Evolutionary conservation across 2,113 vertebrate species (phyloP), one percentile per base, ranked within the genome.

Genomic region (Edolisoma coerulescens): DNA sequence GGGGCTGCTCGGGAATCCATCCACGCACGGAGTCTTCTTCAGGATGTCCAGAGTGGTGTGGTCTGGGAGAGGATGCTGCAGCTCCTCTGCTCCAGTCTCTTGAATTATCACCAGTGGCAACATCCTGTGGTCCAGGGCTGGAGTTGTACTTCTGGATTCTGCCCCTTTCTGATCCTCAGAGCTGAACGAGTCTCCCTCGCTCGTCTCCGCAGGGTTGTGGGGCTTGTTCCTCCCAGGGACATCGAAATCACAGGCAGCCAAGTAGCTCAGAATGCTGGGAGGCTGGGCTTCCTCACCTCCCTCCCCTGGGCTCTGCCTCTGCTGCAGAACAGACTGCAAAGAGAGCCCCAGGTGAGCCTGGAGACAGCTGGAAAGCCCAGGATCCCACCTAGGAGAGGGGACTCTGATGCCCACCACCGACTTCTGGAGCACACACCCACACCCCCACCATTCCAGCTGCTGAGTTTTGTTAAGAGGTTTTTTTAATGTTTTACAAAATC

Each of bases 241-340:
- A 28, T 61, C 82, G 7, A 98, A 97, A n/a, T 96, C 98, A 1
- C 98, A 97, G 90, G 98, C 96, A 4, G 98, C 98, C 97, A 99
- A 88, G 96, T 98, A 99, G 97, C 98, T 98, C 94, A 98, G 96
- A 80, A 99, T 97, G 76, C 98, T 98, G 71, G 98, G 95, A 28
- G 98, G 98, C 95, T 80, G 97, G 63, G 97, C 94, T 70, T 98
- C 94, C n/a, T 97, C 96, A 5, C 95, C 97, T 9, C 69, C 86
- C 24, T 95, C 32, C 97, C 97, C 49, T 7, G 75, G 85, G 68
- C 97, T 98, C 89, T 98, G 97, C 77, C 95, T 95, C 85, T 98
- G 98, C 57, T 97, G 98, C 76, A 99, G 94, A 93, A 98, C 97
- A 59, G 99, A 99, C 98, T 99, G 95, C 59, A 50, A 28, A 68